Evolutionary conservation across 2,113 vertebrate genomes (phyloP).

Genomic region (Sinocyclocheilus anshuiensis): DNA sequence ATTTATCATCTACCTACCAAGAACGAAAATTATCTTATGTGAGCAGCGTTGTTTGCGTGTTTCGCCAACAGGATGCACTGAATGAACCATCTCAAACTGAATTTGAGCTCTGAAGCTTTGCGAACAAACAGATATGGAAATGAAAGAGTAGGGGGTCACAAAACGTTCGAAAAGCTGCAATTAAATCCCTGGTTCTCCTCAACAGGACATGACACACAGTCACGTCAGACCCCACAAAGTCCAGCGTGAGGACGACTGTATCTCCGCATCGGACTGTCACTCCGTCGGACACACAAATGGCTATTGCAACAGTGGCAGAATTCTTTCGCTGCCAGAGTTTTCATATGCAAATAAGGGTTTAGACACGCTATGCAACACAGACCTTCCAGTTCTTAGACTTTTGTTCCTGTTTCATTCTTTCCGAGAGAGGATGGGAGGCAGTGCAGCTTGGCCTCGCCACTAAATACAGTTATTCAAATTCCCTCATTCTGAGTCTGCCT

Average conservation of each 20-base stretch:
- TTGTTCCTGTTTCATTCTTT: constrained; percentile 76
- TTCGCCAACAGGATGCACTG: constrained; percentile 19
- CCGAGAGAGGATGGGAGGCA: constrained; percentile 66
- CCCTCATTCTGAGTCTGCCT: constrained; percentile 65
- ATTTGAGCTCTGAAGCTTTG: constrained; percentile 36
- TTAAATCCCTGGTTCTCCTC: constrained; percentile 64
- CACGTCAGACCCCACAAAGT: constrained; percentile 57
- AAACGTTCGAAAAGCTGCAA: constrained; percentile 57
- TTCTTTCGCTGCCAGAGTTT: constrained; percentile 77
- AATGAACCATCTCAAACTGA: constrained; percentile 31
- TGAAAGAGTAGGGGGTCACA: constrained; percentile 64
- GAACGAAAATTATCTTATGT: constrained; percentile 50
- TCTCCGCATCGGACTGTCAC: constrained; percentile 67
- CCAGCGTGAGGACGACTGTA: constrained; percentile 58
- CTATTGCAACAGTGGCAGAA: constrained; percentile 72
- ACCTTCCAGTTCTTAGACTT: constrained; percentile 77
- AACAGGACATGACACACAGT: constrained; percentile 62
- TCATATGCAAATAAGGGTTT: constrained; percentile 83
- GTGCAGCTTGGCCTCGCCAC: constrained; percentile 66
- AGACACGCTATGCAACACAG: constrained; percentile 81
- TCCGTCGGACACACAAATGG: constrained; percentile 64
- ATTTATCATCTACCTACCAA: constrained; percentile 53
- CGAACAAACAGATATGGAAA: constrained; percentile 62
- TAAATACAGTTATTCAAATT: constrained; percentile 75
- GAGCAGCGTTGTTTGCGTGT: constrained; percentile 14